Conservation (phyloP, 2,888 invertebrate genomes). For the Synanthedon vespiformis region DNA sequence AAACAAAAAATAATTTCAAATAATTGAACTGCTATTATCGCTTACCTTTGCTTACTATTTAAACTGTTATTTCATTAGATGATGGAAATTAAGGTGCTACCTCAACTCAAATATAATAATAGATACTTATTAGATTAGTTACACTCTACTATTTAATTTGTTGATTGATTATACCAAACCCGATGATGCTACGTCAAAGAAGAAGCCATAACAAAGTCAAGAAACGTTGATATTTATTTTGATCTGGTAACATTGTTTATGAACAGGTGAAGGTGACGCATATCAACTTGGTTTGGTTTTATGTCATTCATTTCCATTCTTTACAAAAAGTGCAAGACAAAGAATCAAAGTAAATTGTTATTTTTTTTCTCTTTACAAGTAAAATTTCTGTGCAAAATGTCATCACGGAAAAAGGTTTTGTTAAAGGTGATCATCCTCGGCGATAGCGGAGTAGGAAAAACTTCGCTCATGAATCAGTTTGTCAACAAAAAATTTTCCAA, state of each 20-base stretch:
- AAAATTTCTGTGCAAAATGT: slow-evolving; percentile 75
- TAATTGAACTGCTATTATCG: no score
- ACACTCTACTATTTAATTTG: no score
- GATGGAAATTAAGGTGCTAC: no score
- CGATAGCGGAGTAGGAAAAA: slow-evolving; percentile 98
- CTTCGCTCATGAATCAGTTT: slow-evolving; percentile 99
- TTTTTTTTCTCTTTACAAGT: slow-evolving; percentile 24
- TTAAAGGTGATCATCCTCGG: slow-evolving; percentile 98
- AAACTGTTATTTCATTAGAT: no score
- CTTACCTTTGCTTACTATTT: no score
- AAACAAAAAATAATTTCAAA: no score
- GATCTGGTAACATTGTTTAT: slow-evolving; percentile 26
- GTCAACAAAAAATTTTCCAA: slow-evolving; percentile 99
- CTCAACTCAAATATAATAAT: no score
- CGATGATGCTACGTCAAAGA: slow-evolving; percentile 4
- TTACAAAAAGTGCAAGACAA: slow-evolving; percentile 48
- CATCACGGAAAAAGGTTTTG: slow-evolving; percentile 94
- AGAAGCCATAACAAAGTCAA: no score
- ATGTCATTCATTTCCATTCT: slow-evolving; percentile 27
- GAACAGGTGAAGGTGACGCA: slow-evolving; percentile 71
- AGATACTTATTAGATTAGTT: no score
- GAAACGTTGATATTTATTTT: slow-evolving; percentile 5
- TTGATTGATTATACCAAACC: no score
- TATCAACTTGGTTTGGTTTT: slow-evolving; percentile 51
- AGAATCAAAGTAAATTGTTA: slow-evolving; percentile 40